These are phyloP conservation scores for Zaprionus ornatus DNA, from an alignment of 1,140 invertebrate species.

Conservation along the genomic window DNA sequence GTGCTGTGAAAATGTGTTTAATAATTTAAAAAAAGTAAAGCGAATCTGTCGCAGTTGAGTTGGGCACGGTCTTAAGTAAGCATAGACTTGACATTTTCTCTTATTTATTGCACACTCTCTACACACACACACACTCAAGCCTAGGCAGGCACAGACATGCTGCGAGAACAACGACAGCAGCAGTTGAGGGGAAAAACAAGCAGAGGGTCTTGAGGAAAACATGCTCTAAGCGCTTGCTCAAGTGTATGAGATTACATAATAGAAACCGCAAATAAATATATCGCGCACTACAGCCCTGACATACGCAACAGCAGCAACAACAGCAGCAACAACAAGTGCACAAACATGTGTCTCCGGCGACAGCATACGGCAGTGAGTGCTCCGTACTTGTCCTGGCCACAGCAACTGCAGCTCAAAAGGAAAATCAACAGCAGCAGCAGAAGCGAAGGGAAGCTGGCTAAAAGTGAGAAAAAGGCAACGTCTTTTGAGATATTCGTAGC, in stretches of 20 bases:
- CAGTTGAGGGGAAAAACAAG: background rate
- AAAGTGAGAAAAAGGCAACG: conserved; percentile 30
- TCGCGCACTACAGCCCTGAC: conserved; percentile 42
- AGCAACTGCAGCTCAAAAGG: conserved; percentile 26
- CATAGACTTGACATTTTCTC: conserved; percentile 42
- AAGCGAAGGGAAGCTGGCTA: background rate
- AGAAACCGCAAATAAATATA: conserved; percentile 70
- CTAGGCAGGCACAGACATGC: conserved; percentile 13
- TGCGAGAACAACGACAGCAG: conserved; percentile 12
- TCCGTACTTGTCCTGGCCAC: conserved; percentile 2
- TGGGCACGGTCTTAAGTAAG: conserved; percentile 29
- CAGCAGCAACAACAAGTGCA: conserved; percentile 27
- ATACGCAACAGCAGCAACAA: conserved; percentile 30
- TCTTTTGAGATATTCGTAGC: conserved; percentile 39
- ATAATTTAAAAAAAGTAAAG: conserved; percentile 34
- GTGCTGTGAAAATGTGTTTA: conserved; percentile 3
- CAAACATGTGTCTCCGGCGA: conserved; percentile 57
- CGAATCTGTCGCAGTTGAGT: background rate
- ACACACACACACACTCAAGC: background rate
- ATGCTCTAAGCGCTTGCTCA: conserved; percentile 47
- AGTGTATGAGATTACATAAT: conserved; percentile 63
- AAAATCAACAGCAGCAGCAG: conserved; percentile 18
- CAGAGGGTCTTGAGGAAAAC: conserved; percentile 5
- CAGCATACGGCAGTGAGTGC: conserved; percentile 18
- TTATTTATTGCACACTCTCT: conserved; percentile 57